Percentiles rank a stretch among this genome's conserved stretches.
Evolutionary conservation across 2,888 invertebrate genomes (phyloP).

Genomic region (Dascillus cervinus): DNA sequence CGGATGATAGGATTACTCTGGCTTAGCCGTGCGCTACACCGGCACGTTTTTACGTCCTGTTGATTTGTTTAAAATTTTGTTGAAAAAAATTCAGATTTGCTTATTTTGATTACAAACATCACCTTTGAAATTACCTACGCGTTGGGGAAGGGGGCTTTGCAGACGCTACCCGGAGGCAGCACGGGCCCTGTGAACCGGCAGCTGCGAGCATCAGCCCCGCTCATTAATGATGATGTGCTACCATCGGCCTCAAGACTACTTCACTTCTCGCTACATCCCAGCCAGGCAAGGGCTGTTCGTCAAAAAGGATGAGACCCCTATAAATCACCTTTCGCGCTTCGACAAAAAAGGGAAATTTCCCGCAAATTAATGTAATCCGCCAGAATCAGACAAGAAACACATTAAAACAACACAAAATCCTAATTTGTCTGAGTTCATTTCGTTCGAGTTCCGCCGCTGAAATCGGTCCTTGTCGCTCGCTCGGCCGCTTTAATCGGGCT

Average conservation of each 20-base stretch:
- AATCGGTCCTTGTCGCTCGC: conserved; percentile 14
- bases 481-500: conserved; percentile 19
- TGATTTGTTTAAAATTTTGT: conserved; percentile 1
- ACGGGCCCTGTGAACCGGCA: conserved; percentile 30
- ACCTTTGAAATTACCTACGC: conserved; percentile 20
- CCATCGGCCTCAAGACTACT: conserved; percentile 64
- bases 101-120: no score
- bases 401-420: conserved; percentile 21
- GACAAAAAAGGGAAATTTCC: neutral
- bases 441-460: conserved; percentile 15
- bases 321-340: conserved; percentile 3
- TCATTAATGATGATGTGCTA: conserved; percentile 71
- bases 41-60: conserved; percentile 21
- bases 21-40: conserved; percentile 39
- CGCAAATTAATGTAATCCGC: neutral
- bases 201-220: conserved; percentile 43
- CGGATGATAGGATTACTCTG: conserved; percentile 41
- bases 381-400: conserved; percentile 18
- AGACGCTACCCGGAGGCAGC: conserved; percentile 26
- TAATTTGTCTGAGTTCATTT: conserved; percentile 14
- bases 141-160: conserved; percentile 27
- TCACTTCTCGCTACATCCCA: conserved; percentile 49
- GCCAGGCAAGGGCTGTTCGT: conserved; percentile 26
- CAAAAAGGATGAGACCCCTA: conserved; percentile 21
- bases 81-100: no score